Evolutionary conservation across 2,113 vertebrate species (phyloP).

Genomic region (Gobiocypris rarus): DNA sequence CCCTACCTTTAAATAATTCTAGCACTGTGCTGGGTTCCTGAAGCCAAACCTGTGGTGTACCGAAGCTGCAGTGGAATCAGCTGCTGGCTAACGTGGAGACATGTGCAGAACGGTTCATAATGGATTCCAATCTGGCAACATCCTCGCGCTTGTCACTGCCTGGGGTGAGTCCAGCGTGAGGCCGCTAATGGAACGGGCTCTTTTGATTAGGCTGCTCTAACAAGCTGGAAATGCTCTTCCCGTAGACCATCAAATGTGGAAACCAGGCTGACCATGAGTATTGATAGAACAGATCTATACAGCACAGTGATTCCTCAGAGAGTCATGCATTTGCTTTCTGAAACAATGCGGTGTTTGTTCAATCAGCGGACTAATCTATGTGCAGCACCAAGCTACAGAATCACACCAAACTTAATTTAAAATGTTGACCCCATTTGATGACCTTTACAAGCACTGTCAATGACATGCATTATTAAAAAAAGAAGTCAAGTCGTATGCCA

Average conservation of each 20-base stretch:
- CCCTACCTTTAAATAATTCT: not conserved
- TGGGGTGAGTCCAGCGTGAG: not conserved
- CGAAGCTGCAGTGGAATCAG: constrained; percentile 7
- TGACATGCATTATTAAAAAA: no score
- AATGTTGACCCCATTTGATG: no score
- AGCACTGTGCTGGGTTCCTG: not conserved
- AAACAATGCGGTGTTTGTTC: not conserved
- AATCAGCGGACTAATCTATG: not conserved
- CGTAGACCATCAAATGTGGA: not conserved
- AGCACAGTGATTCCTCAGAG: not conserved
- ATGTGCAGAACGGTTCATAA: constrained; percentile 14
- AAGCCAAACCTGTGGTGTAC: not conserved
- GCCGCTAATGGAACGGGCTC: not conserved
- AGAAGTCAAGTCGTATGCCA: no score
- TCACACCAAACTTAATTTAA: no score
- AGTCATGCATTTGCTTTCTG: not conserved
- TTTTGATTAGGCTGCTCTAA: constrained; percentile 32
- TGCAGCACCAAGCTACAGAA: not conserved
- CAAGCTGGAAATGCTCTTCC: constrained; percentile 5
- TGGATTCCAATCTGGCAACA: constrained; percentile 24
- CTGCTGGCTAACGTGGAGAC: constrained; percentile 10
- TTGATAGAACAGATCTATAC: not conserved
- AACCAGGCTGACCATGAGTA: not conserved
- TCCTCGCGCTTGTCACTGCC: not conserved
- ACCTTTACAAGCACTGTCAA: no score